phyloP scores from a whole-genome alignment of 2,888 invertebrate genomes.

The Phorcus lineatus region DNA sequence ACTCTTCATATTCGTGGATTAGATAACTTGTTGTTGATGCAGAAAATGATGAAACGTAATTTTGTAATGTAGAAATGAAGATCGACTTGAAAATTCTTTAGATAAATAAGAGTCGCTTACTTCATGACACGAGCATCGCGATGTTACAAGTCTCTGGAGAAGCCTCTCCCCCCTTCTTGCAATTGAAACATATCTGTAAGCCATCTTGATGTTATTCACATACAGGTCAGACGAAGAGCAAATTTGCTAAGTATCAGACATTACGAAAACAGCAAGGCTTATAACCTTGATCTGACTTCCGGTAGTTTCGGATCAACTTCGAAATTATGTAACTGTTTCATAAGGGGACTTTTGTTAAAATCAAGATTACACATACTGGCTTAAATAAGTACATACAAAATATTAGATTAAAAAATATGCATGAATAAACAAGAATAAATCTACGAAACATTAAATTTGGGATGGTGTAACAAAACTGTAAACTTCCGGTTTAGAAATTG shows the following conservation, averaged over 20 bases:
- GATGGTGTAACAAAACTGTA: background rate
- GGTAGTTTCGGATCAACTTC: background rate
- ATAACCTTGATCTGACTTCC: background rate
- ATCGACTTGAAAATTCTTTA: background rate
- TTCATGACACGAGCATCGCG: slow-evolving; percentile 36
- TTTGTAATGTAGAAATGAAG: background rate
- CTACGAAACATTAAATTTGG: too few species aligned
- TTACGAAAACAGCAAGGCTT: slow-evolving; percentile 6
- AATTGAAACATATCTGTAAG: slow-evolving; percentile 44
- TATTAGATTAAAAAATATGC: too few species aligned
- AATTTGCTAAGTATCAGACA: background rate
- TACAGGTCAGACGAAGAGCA: background rate
- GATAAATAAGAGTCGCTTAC: slow-evolving; percentile 20
- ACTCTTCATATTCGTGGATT: background rate
- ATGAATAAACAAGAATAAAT: too few species aligned
- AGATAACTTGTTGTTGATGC: background rate
- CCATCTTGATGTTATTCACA: slow-evolving; percentile 37
- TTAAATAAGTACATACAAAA: too few species aligned
- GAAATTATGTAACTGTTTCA: too few species aligned
- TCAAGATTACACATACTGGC: too few species aligned
- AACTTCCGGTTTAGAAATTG: background rate
- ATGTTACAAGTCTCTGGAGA: slow-evolving; percentile 41
- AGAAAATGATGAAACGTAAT: background rate
- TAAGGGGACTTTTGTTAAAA: too few species aligned
- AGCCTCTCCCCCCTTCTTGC: slow-evolving; percentile 49